A percentile compares a stretch with the other conserved stretches of the same genome.
These are phyloP conservation scores for Melanotaenia nigrans DNA, from an alignment of 2,797 vertebrate species.

Conservation along the genomic window DNA sequence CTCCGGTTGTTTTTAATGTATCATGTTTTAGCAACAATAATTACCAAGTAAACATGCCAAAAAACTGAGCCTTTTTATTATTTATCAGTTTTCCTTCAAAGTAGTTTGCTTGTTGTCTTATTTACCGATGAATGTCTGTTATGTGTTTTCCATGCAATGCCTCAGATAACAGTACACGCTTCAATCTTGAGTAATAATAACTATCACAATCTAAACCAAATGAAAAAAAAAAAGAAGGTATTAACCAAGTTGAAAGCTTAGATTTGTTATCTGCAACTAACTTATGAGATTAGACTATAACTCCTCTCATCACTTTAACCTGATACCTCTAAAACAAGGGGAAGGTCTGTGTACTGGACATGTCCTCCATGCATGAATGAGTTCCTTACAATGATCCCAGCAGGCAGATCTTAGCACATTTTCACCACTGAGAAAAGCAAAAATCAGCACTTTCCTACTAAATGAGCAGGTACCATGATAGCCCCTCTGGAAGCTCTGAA, in stretches of 20 bases:
- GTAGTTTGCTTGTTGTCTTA: too few relatives aligned
- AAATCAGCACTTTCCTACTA: too few relatives aligned
- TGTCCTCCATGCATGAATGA: not conserved
- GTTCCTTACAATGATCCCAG: not conserved
- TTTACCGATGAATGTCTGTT: too few relatives aligned
- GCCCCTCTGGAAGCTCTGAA: not conserved
- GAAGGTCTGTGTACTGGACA: not conserved
- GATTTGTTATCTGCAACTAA: not conserved
- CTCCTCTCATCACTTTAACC: not conserved
- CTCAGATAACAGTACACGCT: too few relatives aligned
- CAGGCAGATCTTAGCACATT: not conserved
- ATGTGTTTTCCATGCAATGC: too few relatives aligned
- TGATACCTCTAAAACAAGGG: not conserved
- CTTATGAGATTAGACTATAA: not conserved
- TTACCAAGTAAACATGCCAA: too few relatives aligned
- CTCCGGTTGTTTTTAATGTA: too few relatives aligned
- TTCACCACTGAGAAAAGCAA: too few relatives aligned
- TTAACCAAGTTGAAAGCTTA: not conserved
- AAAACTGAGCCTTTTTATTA: too few relatives aligned
- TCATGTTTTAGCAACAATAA: too few relatives aligned
- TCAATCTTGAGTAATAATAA: not conserved
- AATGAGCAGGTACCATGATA: not conserved
- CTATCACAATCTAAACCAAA: not conserved
- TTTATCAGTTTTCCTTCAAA: too few relatives aligned
- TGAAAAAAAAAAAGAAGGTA: not conserved